Evolutionary conservation across 2,797 vertebrate genomes (phyloP).

Genomic region (Loriculus beryllinus): DNA sequence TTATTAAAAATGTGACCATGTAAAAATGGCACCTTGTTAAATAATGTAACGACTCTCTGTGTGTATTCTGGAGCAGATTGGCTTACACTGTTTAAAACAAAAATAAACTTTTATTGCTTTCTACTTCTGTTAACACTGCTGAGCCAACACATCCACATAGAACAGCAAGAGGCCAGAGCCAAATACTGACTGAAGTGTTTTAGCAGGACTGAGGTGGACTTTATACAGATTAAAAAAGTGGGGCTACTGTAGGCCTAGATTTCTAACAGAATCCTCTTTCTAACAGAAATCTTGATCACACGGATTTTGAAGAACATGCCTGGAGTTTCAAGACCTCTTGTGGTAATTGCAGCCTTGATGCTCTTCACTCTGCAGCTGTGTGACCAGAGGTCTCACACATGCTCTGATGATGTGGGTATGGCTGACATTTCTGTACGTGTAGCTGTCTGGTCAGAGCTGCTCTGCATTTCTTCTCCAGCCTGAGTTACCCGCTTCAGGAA

Average conservation of each 20-base stretch:
- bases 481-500: not conserved
- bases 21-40: slow-evolving; percentile 62
- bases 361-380: accelerated
- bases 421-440: not conserved
- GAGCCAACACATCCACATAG: not conserved
- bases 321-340: not conserved
- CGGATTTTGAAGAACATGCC: not conserved
- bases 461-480: not conserved
- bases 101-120: slow-evolving; percentile 45
- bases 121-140: not conserved
- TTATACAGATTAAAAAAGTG: not conserved
- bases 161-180: not conserved
- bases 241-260: not conserved
- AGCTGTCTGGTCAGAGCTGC: not conserved
- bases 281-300: not conserved
- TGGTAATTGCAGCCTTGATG: not conserved
- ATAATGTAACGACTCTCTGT: not conserved
- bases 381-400: not conserved
- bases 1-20: slow-evolving; percentile 43
- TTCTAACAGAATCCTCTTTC: not conserved
- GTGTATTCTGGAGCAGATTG: slow-evolving; percentile 2
- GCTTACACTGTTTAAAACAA: slow-evolving; percentile 41
- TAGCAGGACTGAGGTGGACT: not conserved
- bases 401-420: not conserved
- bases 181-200: slow-evolving; percentile 8